A percentile compares a stretch with the other conserved stretches of the same genome.
Conservation (phyloP, 2,113 vertebrate genomes). For the Ciconia boyciana region DNA sequence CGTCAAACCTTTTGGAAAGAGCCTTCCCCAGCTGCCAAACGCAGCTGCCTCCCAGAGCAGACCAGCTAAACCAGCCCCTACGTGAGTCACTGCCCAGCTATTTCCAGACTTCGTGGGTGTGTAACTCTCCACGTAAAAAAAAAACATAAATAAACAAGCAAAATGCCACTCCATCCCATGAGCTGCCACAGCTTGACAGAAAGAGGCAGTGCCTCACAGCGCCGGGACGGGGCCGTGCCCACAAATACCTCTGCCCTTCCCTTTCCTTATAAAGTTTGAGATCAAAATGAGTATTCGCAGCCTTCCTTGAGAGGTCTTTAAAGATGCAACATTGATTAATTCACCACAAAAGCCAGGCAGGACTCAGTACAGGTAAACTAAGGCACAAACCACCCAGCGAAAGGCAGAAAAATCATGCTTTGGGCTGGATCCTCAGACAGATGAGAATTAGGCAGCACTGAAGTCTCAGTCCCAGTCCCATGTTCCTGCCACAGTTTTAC, state of each 20-base stretch:
- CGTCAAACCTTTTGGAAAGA: not conserved
- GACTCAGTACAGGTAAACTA: not conserved
- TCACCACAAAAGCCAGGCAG: not conserved
- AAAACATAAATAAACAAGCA: slow-evolving; percentile 28
- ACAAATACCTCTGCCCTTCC: not conserved
- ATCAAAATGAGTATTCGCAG: not conserved
- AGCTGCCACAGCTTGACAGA: not conserved
- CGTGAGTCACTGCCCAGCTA: slow-evolving; percentile 47
- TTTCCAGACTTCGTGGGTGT: slow-evolving; percentile 36
- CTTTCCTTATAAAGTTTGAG: not conserved
- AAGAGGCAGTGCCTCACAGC: not conserved
- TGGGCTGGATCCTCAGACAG: not conserved
- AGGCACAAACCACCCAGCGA: not conserved
- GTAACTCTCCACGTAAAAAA: slow-evolving; percentile 1
- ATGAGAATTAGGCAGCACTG: not conserved
- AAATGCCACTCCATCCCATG: not conserved
- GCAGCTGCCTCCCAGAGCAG: not conserved
- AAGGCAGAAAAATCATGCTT: not conserved
- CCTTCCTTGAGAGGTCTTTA: not conserved
- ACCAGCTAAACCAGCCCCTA: not conserved
- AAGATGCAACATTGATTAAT: not conserved
- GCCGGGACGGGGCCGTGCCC: rapidly evolving
- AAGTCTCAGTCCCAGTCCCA: not conserved
- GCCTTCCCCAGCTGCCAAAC: not conserved
- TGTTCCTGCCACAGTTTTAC: not conserved